Evolutionary conservation across 2,888 invertebrate genomes (phyloP), one percentile per base, ranked within the genome.

Genomic region (Mimas tiliae): DNA sequence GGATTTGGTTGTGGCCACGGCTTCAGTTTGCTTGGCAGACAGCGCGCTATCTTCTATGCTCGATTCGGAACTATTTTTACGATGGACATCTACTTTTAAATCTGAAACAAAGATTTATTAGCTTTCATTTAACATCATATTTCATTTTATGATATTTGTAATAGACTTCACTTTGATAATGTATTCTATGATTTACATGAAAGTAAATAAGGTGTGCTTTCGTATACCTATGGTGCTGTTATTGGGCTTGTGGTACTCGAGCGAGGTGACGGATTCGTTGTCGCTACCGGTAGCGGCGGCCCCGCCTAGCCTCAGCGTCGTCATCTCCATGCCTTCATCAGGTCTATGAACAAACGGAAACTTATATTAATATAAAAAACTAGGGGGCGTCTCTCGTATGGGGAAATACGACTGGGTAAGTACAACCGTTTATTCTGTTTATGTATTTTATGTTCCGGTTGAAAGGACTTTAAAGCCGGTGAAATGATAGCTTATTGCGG

Each of bases 61-160:
- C 71, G 97, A 97, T 87, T 97, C 97, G 0, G 97, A 97, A 81
- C 97, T 98, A 85, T 98, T 97, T 85, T 98, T 98, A 68, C 98
- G 95, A 90, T 98, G 98, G 65, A 98, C 98, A 90, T 98, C 98
- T 68, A 98, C 98, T 94, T 98, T 98, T 76, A 98, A 94, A 94
- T 98, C 98, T 96, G 87, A 11, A 90, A 92, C 72, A 74, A 77
- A 9, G 16, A 48, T 48, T 19, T 27, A 70, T n/a, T 19, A 45
- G 14, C 14, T 63, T 2, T 14, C 45, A 51, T 53, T 8, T 16
- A 34, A 42, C 16, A 38, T 62, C 12, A 53, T 14, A 14, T 11
- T 45, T 3, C 6, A 45, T 4, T 6, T 63, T 45, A 11, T 42
- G n/a, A n/a, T 45, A 12, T 7, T 42, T 19, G 14, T 6, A 16